These are phyloP conservation scores for Drosophila mulleri DNA, from an alignment of 2,888 invertebrate species.

Conservation along the genomic window DNA sequence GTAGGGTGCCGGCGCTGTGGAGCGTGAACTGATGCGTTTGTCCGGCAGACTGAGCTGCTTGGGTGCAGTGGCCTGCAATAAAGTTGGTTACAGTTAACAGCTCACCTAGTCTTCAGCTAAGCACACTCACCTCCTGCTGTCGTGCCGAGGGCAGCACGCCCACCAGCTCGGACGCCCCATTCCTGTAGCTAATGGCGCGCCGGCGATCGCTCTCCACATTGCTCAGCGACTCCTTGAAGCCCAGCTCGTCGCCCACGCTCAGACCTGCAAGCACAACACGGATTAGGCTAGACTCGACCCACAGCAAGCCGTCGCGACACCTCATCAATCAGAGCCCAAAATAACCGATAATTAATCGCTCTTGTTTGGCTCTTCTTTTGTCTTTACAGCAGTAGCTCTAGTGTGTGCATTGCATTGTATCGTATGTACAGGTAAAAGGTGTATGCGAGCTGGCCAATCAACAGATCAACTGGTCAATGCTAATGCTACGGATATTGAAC, in stretches of 20 bases:
- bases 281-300: slow-evolving; percentile 28
- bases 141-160: slow-evolving; percentile 80
- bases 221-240: slow-evolving; percentile 92
- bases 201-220: slow-evolving; percentile 90
- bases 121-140: slow-evolving; percentile 44
- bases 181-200: slow-evolving; percentile 88
- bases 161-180: slow-evolving; percentile 85
- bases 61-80: slow-evolving; percentile 38
- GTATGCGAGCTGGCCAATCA: slow-evolving; percentile 33
- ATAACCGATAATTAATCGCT: slow-evolving; percentile 52
- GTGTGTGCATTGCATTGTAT: slow-evolving; percentile 35
- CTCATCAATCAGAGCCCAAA: slow-evolving; percentile 42
- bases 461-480: slow-evolving; percentile 30
- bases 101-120: no score
- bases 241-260: slow-evolving; percentile 94
- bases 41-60: slow-evolving; percentile 68
- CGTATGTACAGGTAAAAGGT: slow-evolving; percentile 43
- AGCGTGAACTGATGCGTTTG: slow-evolving; percentile 79
- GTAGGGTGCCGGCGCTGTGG: slow-evolving; percentile 67
- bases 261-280: slow-evolving; percentile 87
- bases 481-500: slow-evolving; percentile 64
- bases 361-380: slow-evolving; percentile 51
- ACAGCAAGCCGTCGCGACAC: slow-evolving; percentile 1
- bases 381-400: slow-evolving; percentile 25
- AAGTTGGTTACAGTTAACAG: background rate